A percentile compares a stretch with the other conserved stretches of the same genome.
Evolutionary conservation across 2,113 vertebrate species (phyloP).

Genomic region (Protobothrops flavoviridis): DNA sequence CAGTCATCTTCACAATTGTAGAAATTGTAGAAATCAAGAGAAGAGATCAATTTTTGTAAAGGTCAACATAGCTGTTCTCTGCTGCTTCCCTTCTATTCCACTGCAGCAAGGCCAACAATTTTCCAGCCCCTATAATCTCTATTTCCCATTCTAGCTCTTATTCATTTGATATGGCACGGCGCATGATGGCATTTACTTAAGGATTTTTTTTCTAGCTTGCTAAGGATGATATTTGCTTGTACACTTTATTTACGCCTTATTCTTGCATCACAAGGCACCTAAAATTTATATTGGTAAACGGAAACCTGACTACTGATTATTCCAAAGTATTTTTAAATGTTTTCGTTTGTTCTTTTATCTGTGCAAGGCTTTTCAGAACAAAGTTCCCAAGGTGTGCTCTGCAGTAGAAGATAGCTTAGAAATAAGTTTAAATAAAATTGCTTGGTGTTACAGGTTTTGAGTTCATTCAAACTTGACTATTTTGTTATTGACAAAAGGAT

Average conservation of each 20-base stretch:
- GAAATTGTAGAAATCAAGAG: not conserved
- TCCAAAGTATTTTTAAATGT: not conserved
- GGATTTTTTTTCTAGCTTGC: not conserved
- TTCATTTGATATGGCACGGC: not conserved
- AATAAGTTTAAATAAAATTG: not conserved
- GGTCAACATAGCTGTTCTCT: not conserved
- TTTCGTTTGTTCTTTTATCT: not conserved
- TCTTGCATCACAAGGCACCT: not conserved
- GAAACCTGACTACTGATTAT: not conserved
- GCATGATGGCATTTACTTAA: not conserved
- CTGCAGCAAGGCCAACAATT: not conserved
- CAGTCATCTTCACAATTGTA: not conserved
- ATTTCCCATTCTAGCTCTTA: not conserved
- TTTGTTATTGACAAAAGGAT: not conserved
- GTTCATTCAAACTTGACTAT: not conserved
- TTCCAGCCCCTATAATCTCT: not conserved
- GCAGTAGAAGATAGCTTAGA: not conserved
- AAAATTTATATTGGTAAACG: not conserved
- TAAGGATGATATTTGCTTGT: not conserved
- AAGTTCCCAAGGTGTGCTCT: not conserved
- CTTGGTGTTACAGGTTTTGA: not conserved
- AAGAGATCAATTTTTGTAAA: conserved; percentile 14
- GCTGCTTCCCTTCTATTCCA: conserved; percentile 1
- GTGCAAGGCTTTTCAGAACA: not conserved
- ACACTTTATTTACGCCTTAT: not conserved